Percentiles rank a stretch among this genome's conserved stretches.
These are phyloP conservation scores for Melanotaenia parkinsoni DNA, from an alignment of 2,797 vertebrate genomes.

Conservation along the genomic window DNA sequence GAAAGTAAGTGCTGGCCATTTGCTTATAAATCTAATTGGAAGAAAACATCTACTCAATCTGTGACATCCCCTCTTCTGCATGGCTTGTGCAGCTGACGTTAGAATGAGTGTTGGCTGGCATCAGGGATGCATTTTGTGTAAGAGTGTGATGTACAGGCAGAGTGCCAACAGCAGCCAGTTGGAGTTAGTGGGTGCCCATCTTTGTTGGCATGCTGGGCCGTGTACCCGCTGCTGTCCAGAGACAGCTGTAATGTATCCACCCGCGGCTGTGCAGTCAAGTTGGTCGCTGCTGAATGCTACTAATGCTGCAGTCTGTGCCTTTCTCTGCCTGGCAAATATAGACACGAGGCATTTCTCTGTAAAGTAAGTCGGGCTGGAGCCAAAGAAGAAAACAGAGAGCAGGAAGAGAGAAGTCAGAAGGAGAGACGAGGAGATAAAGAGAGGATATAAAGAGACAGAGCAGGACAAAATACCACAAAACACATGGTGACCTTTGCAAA, in stretches of 20 bases:
- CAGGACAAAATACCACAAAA: conserved; percentile 53
- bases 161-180: conserved; percentile 86
- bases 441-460: conserved; percentile 2
- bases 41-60: conserved; percentile 66
- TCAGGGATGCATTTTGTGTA: conserved; percentile 61
- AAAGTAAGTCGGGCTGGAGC: conserved; percentile 71
- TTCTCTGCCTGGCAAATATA: conserved; percentile 73
- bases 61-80: conserved; percentile 70
- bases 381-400: conserved; percentile 35
- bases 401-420: conserved; percentile 23
- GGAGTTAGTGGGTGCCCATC: conserved; percentile 77
- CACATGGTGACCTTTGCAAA: conserved; percentile 93
- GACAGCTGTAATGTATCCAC: conserved; percentile 93
- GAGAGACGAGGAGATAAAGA: conserved; percentile 10
- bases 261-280: conserved; percentile 89
- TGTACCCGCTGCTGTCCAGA: conserved; percentile 84
- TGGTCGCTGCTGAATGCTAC: conserved; percentile 85
- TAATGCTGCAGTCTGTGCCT: conserved; percentile 70
- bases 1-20: conserved; percentile 64
- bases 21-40: conserved; percentile 57
- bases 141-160: conserved; percentile 78
- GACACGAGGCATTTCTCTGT: conserved; percentile 84
- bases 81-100: conserved; percentile 87
- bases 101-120: conserved; percentile 85
- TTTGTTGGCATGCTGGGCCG: conserved; percentile 86